These are phyloP conservation scores for Spondyliosoma cantharus DNA, from an alignment of 2,797 vertebrate species.

Conservation along the genomic window DNA sequence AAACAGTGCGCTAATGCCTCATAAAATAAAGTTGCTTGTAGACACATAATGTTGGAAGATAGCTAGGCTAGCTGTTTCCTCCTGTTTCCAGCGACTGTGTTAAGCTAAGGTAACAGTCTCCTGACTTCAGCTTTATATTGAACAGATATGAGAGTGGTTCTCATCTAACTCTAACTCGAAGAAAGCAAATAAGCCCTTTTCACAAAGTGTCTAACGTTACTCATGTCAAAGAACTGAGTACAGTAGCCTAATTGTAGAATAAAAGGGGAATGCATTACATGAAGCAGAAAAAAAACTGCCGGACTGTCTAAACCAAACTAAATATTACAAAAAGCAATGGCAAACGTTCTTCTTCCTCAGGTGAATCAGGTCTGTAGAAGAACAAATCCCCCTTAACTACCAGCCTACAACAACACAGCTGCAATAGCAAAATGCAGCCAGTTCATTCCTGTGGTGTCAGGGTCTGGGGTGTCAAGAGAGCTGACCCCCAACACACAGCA, in stretches of 20 bases:
- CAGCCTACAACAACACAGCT: constrained; percentile 80
- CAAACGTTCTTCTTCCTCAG: constrained; percentile 63
- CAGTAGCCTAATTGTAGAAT: background rate
- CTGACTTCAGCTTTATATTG: background rate
- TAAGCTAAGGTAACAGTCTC: background rate
- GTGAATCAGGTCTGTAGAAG: constrained; percentile 65
- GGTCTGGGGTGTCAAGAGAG: constrained; percentile 81
- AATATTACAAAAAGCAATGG: constrained; percentile 41
- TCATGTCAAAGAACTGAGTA: background rate
- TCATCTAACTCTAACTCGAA: constrained; percentile 1
- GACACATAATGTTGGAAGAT: no score
- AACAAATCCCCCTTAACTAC: constrained; percentile 70
- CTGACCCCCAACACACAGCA: constrained; percentile 82
- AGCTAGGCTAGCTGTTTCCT: background rate
- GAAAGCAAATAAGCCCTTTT: constrained; percentile 8
- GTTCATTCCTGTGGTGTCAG: constrained; percentile 76
- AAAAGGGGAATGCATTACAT: background rate
- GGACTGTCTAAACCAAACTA: constrained; percentile 51
- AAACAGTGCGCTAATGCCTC: no score
- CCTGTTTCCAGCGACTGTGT: background rate
- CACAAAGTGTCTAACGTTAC: background rate
- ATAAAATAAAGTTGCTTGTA: no score
- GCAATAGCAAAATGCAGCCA: constrained; percentile 77
- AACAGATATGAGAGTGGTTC: background rate
- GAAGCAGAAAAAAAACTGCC: constrained; percentile 5